Evolutionary conservation across 2,113 vertebrate species (phyloP), one percentile per base, ranked within the genome.

Genomic region (Gambusia affinis): DNA sequence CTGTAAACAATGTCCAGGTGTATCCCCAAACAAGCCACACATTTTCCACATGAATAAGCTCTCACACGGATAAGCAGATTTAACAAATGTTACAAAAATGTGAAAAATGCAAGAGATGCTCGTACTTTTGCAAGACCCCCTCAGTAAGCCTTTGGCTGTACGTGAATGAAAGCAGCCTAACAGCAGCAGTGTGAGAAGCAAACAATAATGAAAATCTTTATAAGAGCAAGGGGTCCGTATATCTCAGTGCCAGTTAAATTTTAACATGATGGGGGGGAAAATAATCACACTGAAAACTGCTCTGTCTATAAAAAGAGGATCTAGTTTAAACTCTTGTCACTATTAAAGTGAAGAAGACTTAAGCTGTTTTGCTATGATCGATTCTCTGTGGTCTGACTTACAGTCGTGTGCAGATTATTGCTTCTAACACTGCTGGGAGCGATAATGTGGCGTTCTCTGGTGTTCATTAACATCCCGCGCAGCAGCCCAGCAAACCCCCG

Each of bases 381-480:
- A 64, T 82, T 75, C 75, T 85, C 82, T 67, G 83, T 72, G 80
- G 87, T 75, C 33, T 69, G 85, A 79, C 76, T 85, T 79, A 72
- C 54, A 78, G 64, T 78, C 2, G 80, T 57, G 61, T 78, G 75
- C 87, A 89, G 85, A 91, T 90, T 90, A 86, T 89, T 89, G 86
- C 85, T 76, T 82, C 61, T 64, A 63, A 89, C 87, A 88, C 83
- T 86, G 83, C 83, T 72, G 84, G 80, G 80, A 91, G 84, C 88
- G 88, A 91, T 91, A 89, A 90, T 84, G 68, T 73, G 80, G 78
- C 82, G 54, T 85, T 88, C 74, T 84, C 54, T 80, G 70, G 75
- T 85, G 86, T 85, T 84, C 86, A 91, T 89, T 91, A 88, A 85
- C 87, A 86, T 86, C 82, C 83, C 61, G 73, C 82, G 84, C 73